Conservation (phyloP, 2,888 invertebrate species). For the Eristalis intricaria region DNA sequence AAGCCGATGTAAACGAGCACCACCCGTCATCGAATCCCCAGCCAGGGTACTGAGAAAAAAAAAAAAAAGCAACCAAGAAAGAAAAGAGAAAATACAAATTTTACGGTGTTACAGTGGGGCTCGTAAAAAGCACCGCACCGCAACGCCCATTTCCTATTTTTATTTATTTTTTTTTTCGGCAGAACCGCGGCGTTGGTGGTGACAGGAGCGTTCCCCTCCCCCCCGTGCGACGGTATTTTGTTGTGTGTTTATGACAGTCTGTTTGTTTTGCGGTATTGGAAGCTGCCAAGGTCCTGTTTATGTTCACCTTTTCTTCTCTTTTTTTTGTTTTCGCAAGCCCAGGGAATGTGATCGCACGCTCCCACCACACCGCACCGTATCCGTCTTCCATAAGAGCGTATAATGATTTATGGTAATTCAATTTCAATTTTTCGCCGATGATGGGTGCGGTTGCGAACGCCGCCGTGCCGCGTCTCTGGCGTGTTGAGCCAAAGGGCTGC, state of each 20-base stretch:
- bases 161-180: not conserved
- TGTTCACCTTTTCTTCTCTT: not conserved
- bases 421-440: conserved; percentile 50
- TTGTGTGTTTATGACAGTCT: conserved; percentile 42
- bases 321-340: conserved; percentile 5
- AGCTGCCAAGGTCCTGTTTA: conserved; percentile 26
- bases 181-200: not conserved
- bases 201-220: not conserved
- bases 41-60: not conserved
- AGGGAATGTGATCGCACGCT: not conserved
- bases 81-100: conserved; percentile 15
- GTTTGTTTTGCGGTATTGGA: conserved; percentile 41
- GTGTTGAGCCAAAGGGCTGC: conserved; percentile 1
- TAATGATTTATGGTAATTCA: conserved; percentile 63
- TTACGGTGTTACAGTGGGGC: conserved; percentile 29
- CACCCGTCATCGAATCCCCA: not conserved
- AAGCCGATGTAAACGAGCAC: not conserved
- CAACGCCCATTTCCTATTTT: conserved; percentile 31
- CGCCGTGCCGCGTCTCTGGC: not conserved
- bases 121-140: conserved; percentile 32
- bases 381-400: conserved; percentile 14
- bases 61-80: not conserved
- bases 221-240: conserved; percentile 5
- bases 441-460: conserved; percentile 19
- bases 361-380: not conserved